These are phyloP conservation scores for Otis tarda DNA, from an alignment of 2,113 vertebrate species.

Conservation along the genomic window DNA sequence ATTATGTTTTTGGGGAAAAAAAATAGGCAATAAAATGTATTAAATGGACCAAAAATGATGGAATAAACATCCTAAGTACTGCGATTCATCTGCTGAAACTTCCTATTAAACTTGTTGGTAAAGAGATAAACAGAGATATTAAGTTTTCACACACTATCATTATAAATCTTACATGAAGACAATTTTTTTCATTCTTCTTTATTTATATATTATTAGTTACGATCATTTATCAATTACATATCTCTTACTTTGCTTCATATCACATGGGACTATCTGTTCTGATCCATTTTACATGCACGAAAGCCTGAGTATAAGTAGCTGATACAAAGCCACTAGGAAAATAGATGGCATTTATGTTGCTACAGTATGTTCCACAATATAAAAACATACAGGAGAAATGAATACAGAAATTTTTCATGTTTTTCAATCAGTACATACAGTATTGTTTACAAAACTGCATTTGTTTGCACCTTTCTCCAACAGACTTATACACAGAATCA, in stretches of 20 bases:
- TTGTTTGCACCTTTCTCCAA: neutral
- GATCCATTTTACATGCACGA: neutral
- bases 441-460: neutral
- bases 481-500: neutral
- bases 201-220: neutral
- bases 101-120: neutral
- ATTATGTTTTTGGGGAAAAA: too few species aligned
- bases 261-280: neutral
- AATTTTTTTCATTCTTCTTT: neutral
- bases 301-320: neutral
- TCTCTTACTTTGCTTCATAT: neutral
- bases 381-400: neutral
- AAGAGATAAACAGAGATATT: neutral
- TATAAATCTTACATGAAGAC: neutral
- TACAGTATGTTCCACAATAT: neutral
- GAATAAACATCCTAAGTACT: neutral
- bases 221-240: neutral
- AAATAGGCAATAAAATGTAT: neutral
- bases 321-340: neutral
- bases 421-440: neutral
- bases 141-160: neutral
- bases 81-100: neutral
- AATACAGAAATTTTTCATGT: neutral
- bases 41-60: neutral
- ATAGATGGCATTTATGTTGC: neutral